These are phyloP conservation scores for Hypsopygia costalis DNA, from an alignment of 2,888 invertebrate genomes.

Conservation along the genomic window DNA sequence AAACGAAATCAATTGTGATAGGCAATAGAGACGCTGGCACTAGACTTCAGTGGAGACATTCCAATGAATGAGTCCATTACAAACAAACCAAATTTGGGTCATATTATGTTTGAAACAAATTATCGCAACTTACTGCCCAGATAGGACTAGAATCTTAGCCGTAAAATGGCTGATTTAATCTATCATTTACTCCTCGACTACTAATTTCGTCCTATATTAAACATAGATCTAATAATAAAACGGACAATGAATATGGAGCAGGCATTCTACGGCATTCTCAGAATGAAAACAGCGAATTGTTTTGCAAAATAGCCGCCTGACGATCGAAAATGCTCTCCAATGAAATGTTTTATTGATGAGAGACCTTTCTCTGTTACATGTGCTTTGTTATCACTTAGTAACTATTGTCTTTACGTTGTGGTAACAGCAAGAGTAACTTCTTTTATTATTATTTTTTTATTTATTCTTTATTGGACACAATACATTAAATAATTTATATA, in stretches of 20 bases:
- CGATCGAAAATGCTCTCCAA: slow-evolving; percentile 26
- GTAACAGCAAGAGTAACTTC: no score
- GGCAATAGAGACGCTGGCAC: no score
- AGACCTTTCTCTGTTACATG: neutral
- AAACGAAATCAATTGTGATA: no score
- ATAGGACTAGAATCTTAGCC: slow-evolving; percentile 8
- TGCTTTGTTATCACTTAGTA: no score
- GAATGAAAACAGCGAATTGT: slow-evolving; percentile 25
- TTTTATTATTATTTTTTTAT: no score
- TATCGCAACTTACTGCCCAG: slow-evolving; percentile 5
- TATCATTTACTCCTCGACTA: slow-evolving; percentile 34
- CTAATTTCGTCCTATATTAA: slow-evolving; percentile 33
- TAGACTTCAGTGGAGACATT: no score
- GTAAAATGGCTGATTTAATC: slow-evolving; percentile 37
- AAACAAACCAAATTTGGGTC: no score
- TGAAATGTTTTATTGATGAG: slow-evolving; percentile 44
- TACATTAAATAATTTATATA: no score
- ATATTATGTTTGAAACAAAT: no score
- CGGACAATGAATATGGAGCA: slow-evolving; percentile 27
- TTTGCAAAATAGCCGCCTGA: slow-evolving; percentile 26
- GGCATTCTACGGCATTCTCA: slow-evolving; percentile 15
- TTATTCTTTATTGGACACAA: no score
- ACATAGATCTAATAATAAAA: slow-evolving; percentile 21
- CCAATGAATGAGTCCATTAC: no score
- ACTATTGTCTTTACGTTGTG: no score